Base-by-base conservation (phyloP, 1,140 invertebrate species). In the Pseudomyrmex cubaensis region DNA sequence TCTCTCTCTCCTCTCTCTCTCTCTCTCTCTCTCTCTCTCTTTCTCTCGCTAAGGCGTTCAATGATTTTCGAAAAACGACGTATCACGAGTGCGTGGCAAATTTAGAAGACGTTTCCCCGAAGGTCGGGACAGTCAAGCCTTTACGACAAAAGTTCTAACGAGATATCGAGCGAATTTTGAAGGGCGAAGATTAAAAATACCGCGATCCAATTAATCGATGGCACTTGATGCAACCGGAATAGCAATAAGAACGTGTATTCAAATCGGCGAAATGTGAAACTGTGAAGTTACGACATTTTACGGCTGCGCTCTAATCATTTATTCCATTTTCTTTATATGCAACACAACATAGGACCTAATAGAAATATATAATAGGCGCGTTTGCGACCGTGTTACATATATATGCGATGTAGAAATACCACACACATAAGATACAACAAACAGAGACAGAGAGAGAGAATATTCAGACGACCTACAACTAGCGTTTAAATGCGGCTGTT, bases 21-120 rank as follows among this genome's bases (percentile, higher is more conserved):
- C 78, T 74, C 61, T 82, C 61, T 52, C 10, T 52, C 63, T 44
- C 48, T 66, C 54, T 7, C 25, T 85, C 78, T 74, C 61, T 52
- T 9, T 54, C 63, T 44, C 48, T 66, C n/a, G 35, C 5, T 35
- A 35, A 44, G 44, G 15, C 50, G 82, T 48, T 46, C 56, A 74
- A 62, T 70, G 72, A 88, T 85, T 85, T 87, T 83, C 80, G 73
- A 61, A 61, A 78, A 76, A 13, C 17, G 1, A 48, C 52, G 64
- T 78, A 35, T 35, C 20, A 69, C 20, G 48, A 54, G 22, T n/a
- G 67, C 50, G 44, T 25, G 20, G 7, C 35, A 59, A 72, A 72
- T 72, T 70, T 54, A 72, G 15, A 22, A 20, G 35, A 35, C 35
- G 20, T n/a, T 20, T 52, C 25, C 20, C 3, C 35, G 5, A 5